Base-by-base conservation (phyloP, 2,888 invertebrate species). In the Drosophila meridionalis region DNA sequence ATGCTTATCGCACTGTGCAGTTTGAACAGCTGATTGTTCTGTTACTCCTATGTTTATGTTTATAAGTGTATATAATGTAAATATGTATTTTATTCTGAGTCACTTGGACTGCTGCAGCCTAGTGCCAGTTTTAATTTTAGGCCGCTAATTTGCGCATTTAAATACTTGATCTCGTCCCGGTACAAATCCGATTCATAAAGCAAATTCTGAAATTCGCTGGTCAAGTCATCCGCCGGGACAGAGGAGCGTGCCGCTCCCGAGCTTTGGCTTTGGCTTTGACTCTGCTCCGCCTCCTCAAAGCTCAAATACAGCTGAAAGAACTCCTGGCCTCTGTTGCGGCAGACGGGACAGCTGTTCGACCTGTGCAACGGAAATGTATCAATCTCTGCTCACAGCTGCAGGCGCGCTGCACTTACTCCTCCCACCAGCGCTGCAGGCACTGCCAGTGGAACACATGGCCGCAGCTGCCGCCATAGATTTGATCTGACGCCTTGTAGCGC, bases 281-380 rank as follows among this genome's bases (percentile, higher is more conserved):
- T 50, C 43, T 53, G 58, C 12, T 12, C 50, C 12, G 40, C 1
- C 14, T 83, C 83, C 0, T 88, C 89, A 50, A 92, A 87, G 58
- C 71, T 73, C 36, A 91, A 74, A 60, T 74, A 87, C 0, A 91
- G 65, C 42, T 83, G 81, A 56, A 83, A 74, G 20, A 56, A 77
- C 0, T 60, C 45, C 2, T 65, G 58, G 53, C 48, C 62, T 2
- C 11, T 9, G 4, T 30, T 36, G 5, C 91, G 90, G 53, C 91
- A 91, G 56, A 81, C 69, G 4, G 91, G 92, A 36, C 91, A 91
- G 56, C 64, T 76, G n/a, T 32, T 53, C n/a, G 83, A 80, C 34
- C 91, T 91, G 56, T 6, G 32, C 34, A 56, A 52, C 8, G n/a
- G 2, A 43, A 26, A 28, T 9, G 4, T 6, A 6, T 34, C 20